Conservation (phyloP, 2,888 invertebrate genomes). For the Tetragnatha montana region DNA sequence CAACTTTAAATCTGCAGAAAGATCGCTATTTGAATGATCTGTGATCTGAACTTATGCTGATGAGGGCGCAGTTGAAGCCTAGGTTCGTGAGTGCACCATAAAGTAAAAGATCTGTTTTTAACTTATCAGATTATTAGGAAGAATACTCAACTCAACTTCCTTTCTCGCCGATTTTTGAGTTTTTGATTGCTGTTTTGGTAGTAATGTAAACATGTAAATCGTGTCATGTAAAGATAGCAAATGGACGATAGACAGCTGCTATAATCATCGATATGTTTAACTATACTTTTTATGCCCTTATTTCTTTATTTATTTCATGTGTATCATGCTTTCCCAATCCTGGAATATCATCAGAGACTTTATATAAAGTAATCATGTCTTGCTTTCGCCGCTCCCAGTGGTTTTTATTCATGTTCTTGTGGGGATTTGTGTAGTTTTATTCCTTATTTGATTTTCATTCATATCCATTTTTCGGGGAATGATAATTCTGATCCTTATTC, state of each 20-base stretch:
- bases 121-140: neutral
- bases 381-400: neutral
- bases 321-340: slow-evolving; percentile 69
- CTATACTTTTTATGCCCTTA: slow-evolving; percentile 4
- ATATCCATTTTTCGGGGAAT: neutral
- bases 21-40: too few species aligned
- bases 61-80: neutral
- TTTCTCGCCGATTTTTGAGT: neutral
- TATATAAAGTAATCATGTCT: slow-evolving; percentile 44
- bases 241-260: neutral
- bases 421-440: neutral
- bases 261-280: slow-evolving; percentile 6
- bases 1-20: too few species aligned
- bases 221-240: neutral
- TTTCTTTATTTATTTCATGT: neutral
- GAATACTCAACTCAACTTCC: neutral
- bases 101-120: neutral
- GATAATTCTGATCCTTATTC: neutral
- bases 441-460: neutral
- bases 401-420: neutral
- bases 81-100: too few species aligned
- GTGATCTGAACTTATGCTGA: neutral
- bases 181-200: neutral
- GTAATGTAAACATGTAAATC: slow-evolving; percentile 20
- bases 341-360: slow-evolving; percentile 71